Evolutionary conservation across 2,797 vertebrate species (phyloP), one percentile per base, ranked within the genome.

Genomic region (Discoglossus pictus): DNA sequence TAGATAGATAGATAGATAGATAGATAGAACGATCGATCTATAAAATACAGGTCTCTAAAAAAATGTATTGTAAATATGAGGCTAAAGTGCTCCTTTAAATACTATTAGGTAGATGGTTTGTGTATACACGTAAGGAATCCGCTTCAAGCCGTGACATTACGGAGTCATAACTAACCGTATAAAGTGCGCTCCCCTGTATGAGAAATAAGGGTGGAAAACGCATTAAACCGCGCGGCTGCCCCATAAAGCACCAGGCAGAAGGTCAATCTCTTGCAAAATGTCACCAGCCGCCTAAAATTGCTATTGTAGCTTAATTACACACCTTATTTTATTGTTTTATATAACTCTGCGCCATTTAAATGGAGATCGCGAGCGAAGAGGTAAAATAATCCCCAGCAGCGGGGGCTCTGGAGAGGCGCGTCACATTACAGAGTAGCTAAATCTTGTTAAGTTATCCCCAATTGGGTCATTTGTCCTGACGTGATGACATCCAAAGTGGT

Each of bases 221-320:
- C 43, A 63, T 58, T 62, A 51, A 63, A 44, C 35, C 63, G n/a
- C 48, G 23, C 35, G 27, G 20, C 44, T 71, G 53, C 68, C 64
- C 50, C 53, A 64, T 71, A 71, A 71, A 71, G 38, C 38, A 71
- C 25, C 20, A 58, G 53, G 25, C 53, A 52, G 53, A 64, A 64
- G 68, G 61, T 65, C 68, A 71, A 64, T 71, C 40, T 53, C 53
- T 52, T 71, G 54, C 24, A 71, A 53, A 71, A 65, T 71, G 61
- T 71, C 68, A 71, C 42, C 3, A 20, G 18, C 20, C 52, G 35
- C 39, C 53, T 58, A 64, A 47, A 70, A 64, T 36, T 59, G 53
- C 38, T 58, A 59, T 51, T 52, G 53, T 59, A 42, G 68, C 15
- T 43, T 65, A 71, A 71, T 71, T 64, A 51, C 23, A 51, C 36